These are phyloP conservation scores for Chroicocephalus ridibundus DNA, from an alignment of 2,113 vertebrate species.

Conservation along the genomic window DNA sequence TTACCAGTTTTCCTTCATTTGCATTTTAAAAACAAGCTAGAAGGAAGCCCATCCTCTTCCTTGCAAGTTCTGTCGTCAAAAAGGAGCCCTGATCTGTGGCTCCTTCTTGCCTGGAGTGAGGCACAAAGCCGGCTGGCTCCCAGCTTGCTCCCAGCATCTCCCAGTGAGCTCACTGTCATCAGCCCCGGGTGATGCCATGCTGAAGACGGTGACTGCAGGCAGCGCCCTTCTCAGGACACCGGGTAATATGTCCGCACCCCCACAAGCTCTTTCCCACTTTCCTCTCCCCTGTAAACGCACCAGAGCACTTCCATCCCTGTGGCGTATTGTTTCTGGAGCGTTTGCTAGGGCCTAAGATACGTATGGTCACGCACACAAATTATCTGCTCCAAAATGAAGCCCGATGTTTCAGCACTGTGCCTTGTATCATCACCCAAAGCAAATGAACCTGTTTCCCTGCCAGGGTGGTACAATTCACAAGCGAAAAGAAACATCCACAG, in stretches of 20 bases:
- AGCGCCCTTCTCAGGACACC: background rate
- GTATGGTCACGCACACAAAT: background rate
- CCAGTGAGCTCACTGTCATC: background rate
- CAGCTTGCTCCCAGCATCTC: background rate
- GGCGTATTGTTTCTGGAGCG: background rate
- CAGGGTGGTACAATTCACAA: background rate
- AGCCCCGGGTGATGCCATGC: background rate
- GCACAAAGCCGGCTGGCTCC: background rate
- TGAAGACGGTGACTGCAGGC: background rate
- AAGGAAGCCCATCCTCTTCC: background rate
- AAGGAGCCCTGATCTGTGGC: background rate
- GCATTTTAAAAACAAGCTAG: background rate
- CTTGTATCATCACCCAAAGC: background rate
- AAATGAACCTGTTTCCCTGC: background rate
- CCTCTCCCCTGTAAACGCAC: background rate
- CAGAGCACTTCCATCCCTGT: background rate
- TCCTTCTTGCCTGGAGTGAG: background rate
- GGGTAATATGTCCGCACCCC: background rate
- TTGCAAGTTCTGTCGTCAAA: background rate
- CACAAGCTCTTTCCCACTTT: background rate
- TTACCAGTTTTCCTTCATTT: background rate
- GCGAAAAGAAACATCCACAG: background rate
- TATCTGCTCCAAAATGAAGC: background rate
- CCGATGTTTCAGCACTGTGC: background rate
- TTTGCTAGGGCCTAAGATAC: background rate